Evolutionary conservation across 2,888 invertebrate species (phyloP).

Genomic region (Torymus tubicola): DNA sequence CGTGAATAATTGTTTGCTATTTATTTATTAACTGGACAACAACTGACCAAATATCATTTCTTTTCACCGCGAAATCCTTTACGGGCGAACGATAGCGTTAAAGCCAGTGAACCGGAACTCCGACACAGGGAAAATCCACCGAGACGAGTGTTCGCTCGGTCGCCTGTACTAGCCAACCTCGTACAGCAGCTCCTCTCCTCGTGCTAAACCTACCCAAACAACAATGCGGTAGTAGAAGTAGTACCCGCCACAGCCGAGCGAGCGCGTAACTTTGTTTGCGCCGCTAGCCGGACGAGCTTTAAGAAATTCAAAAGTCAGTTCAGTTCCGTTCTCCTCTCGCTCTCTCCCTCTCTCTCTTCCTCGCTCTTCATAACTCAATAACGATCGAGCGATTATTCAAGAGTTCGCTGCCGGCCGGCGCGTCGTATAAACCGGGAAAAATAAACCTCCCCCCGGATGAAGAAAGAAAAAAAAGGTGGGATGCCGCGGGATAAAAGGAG

Average conservation of each 20-base stretch:
- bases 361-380: constrained; percentile 36
- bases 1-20: too few species aligned
- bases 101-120: too few species aligned
- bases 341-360: not conserved
- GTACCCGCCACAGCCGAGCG: too few species aligned
- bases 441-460: constrained; percentile 31
- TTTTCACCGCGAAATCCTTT: too few species aligned
- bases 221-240: too few species aligned
- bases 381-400: constrained; percentile 49
- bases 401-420: not conserved
- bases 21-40: too few species aligned
- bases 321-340: not conserved
- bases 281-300: constrained; percentile 1
- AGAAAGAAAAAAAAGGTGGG: not conserved
- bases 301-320: constrained; percentile 7
- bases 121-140: not conserved
- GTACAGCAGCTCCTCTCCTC: too few species aligned
- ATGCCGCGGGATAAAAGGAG: not conserved
- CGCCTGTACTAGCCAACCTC: too few species aligned
- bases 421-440: not conserved
- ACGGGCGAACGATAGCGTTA: too few species aligned
- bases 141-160: not conserved
- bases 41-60: too few species aligned
- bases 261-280: not conserved
- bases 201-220: too few species aligned